These are phyloP conservation scores for Pasiphila rectangulata DNA, from an alignment of 2,888 invertebrate species.

Conservation along the genomic window DNA sequence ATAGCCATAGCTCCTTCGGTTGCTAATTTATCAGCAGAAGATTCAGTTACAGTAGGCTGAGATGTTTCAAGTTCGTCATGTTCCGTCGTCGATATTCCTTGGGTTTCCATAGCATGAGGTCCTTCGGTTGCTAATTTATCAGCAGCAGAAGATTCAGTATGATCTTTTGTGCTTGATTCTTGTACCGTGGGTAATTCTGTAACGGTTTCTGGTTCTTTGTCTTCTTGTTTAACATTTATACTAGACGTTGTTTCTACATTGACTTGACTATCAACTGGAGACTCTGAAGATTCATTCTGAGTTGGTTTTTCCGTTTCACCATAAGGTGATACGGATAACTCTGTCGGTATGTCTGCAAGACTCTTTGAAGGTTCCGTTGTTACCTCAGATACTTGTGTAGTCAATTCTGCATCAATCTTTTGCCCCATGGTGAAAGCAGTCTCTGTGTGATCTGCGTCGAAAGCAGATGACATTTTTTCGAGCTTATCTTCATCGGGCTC, in stretches of 20 bases:
- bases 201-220: slow-evolving; percentile 10
- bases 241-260: slow-evolving; percentile 10
- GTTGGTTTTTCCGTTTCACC: slow-evolving; percentile 7
- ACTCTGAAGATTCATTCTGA: slow-evolving; percentile 2
- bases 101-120: slow-evolving; percentile 1
- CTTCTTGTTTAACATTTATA: slow-evolving; percentile 2
- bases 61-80: slow-evolving; percentile 6
- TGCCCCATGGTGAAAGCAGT: neutral
- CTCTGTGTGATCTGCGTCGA: slow-evolving; percentile 8
- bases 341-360: slow-evolving; percentile 11
- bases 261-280: slow-evolving; percentile 10
- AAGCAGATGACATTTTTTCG: slow-evolving; percentile 10
- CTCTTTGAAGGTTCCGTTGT: slow-evolving; percentile 14
- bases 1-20: too few species aligned
- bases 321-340: neutral
- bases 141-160: slow-evolving; percentile 5
- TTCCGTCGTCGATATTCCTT: slow-evolving; percentile 15
- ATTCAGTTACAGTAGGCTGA: slow-evolving; percentile 6
- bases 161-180: slow-evolving; percentile 10
- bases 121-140: slow-evolving; percentile 1
- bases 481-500: slow-evolving; percentile 13
- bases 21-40: slow-evolving; percentile 2
- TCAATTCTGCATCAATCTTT: slow-evolving; percentile 9
- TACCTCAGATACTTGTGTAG: slow-evolving; percentile 7
- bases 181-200: slow-evolving; percentile 6